These are phyloP conservation scores for Prenolepis imparis DNA, from an alignment of 2,888 invertebrate genomes.

Conservation along the genomic window DNA sequence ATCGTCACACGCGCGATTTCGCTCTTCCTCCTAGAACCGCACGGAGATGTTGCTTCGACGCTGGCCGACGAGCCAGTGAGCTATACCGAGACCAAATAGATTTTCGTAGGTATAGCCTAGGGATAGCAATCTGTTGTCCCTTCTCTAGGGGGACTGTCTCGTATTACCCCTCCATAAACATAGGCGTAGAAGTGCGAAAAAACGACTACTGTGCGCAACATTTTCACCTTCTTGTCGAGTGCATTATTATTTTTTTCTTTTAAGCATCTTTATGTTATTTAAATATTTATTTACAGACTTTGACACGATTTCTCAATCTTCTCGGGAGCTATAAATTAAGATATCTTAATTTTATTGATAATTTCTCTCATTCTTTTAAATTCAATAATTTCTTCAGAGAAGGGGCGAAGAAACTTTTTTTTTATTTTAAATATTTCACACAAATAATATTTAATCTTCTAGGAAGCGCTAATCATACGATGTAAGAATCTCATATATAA, in stretches of 20 bases:
- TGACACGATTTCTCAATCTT: background rate
- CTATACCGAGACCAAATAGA: conserved; percentile 79
- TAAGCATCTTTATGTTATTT: background rate
- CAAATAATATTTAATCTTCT: background rate
- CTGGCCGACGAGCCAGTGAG: conserved; percentile 60
- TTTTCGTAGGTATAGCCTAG: conserved; percentile 83
- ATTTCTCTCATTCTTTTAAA: too few species aligned
- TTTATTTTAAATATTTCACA: background rate
- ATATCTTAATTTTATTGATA: background rate
- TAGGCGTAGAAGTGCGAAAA: conserved; percentile 77
- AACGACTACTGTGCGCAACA: background rate
- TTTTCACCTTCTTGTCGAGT: background rate
- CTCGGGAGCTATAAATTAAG: background rate
- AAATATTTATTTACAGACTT: background rate
- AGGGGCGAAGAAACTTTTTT: background rate
- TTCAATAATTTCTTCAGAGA: background rate
- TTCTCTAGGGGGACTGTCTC: conserved; percentile 73
- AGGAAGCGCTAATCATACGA: background rate
- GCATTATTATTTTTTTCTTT: background rate
- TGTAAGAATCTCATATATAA: background rate
- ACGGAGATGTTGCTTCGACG: conserved; percentile 42
- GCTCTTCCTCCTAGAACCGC: background rate
- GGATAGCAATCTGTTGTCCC: conserved; percentile 70
- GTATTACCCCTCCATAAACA: conserved; percentile 83
- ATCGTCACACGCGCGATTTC: background rate